Evolutionary conservation across 2,113 vertebrate species (phyloP).

Genomic region (Sisor rabdophorus): DNA sequence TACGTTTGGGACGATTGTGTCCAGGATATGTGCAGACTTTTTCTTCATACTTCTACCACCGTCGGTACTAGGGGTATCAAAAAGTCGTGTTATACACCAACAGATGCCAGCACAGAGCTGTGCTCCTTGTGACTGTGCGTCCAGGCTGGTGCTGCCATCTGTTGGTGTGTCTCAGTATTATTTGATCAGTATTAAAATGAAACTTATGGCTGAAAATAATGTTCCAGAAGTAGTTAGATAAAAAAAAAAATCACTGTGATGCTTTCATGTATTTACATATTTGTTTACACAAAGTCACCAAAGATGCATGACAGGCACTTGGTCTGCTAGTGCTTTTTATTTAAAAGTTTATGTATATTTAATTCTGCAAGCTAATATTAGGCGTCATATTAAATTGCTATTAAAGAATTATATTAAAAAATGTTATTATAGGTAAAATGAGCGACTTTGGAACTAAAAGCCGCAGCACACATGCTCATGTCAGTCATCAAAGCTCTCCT

Average conservation of each 20-base stretch:
- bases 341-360: background rate
- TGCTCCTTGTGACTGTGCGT: too few species aligned
- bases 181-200: background rate
- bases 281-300: background rate
- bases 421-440: too few species aligned
- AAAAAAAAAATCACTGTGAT: background rate
- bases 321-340: background rate
- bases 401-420: too few species aligned
- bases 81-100: too few species aligned
- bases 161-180: too few species aligned
- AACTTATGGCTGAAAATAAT: background rate
- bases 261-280: background rate
- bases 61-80: too few species aligned
- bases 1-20: background rate
- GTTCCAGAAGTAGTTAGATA: background rate
- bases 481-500: too few species aligned
- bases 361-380: background rate
- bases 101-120: too few species aligned
- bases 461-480: too few species aligned
- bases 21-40: background rate
- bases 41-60: background rate
- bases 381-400: too few species aligned
- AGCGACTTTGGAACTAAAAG: too few species aligned
- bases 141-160: too few species aligned
- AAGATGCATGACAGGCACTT: background rate